phyloP scores from a whole-genome alignment of 2,113 vertebrate genomes.

The Macquaria ambigua region DNA sequence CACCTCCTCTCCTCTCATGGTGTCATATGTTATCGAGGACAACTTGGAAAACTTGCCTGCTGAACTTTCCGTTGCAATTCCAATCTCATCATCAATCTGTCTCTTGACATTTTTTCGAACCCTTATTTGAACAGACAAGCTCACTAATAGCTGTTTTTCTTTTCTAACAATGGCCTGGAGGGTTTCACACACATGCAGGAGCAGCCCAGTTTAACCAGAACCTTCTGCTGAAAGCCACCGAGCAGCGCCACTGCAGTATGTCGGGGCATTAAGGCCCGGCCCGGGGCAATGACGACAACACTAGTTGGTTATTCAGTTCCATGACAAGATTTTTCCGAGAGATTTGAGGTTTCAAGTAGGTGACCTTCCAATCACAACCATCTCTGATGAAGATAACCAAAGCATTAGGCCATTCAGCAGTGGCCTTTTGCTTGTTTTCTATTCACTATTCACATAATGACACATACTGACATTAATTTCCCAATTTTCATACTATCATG shows the following conservation, averaged over 20 bases:
- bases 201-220: not conserved
- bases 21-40: not conserved
- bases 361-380: not conserved
- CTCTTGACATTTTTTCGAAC: constrained; percentile 7
- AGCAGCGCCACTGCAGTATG: constrained; percentile 3
- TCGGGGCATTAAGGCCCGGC: not conserved
- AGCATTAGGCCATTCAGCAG: not conserved
- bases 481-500: not conserved
- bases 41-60: not conserved
- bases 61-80: not conserved
- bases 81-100: constrained; percentile 19
- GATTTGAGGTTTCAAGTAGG: constrained; percentile 16
- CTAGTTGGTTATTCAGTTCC: constrained; percentile 25
- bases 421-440: not conserved
- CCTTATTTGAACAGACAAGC: not conserved
- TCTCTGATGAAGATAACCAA: constrained; percentile 4
- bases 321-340: constrained; percentile 26
- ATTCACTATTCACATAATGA: not conserved
- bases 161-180: not conserved
- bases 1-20: not conserved
- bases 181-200: not conserved
- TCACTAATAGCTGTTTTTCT: not conserved
- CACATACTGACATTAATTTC: not conserved
- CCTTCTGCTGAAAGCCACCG: not conserved
- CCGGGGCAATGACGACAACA: constrained; percentile 6